A percentile compares a stretch with the other conserved stretches of the same genome.
These are phyloP conservation scores for Autographa gamma DNA, from an alignment of 2,888 invertebrate genomes.

Conservation along the genomic window DNA sequence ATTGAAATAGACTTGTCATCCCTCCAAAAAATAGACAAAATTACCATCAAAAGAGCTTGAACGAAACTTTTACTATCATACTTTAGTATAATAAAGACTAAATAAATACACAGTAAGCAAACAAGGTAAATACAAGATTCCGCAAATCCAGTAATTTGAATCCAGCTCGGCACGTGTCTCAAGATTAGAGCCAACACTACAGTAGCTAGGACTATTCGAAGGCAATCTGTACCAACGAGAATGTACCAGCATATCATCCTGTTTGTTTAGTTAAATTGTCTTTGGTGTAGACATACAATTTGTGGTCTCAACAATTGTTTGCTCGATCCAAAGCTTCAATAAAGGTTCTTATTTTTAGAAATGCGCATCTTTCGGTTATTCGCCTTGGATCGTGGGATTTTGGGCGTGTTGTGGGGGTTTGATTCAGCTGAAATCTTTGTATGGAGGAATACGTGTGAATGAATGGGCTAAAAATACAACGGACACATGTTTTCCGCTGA, in stretches of 20 bases:
- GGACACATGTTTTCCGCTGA: too few species aligned
- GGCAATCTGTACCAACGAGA: background rate
- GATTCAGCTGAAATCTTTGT: background rate
- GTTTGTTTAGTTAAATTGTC: conserved; percentile 8
- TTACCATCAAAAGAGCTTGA: conserved; percentile 10
- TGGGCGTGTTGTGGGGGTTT: background rate
- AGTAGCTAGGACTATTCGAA: background rate
- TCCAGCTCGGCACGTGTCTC: background rate
- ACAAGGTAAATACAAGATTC: background rate
- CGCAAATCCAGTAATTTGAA: conserved; percentile 1
- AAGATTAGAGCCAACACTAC: conserved; percentile 1
- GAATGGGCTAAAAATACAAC: too few species aligned
- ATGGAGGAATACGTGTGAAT: too few species aligned
- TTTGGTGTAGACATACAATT: conserved; percentile 5
- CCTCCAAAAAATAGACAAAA: background rate
- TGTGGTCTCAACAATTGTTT: conserved; percentile 5
- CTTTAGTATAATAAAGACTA: background rate
- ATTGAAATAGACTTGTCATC: too few species aligned
- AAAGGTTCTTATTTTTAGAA: conserved; percentile 7
- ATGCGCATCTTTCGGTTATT: conserved; percentile 5
- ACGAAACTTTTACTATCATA: background rate
- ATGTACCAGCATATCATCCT: conserved; percentile 5
- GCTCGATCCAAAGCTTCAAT: background rate
- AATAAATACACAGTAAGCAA: background rate
- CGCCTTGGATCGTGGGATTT: background rate